These are phyloP conservation scores for Probosciger aterrimus DNA, from an alignment of 2,113 vertebrate genomes.

Conservation along the genomic window DNA sequence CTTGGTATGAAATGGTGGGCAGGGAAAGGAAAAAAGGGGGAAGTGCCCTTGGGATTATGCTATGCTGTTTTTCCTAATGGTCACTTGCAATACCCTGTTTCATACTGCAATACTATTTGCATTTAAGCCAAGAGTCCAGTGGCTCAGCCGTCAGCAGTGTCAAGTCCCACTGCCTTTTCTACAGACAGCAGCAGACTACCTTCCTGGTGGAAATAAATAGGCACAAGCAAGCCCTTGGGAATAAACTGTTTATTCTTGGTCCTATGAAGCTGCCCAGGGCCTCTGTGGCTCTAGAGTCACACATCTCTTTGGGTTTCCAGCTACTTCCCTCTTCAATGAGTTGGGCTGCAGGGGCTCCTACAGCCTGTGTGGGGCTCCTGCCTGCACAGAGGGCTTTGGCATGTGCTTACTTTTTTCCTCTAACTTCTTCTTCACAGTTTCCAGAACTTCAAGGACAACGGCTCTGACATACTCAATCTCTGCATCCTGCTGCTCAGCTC, in stretches of 20 bases:
- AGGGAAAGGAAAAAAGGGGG: not conserved
- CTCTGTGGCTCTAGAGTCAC: not conserved
- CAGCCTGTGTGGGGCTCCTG: not conserved
- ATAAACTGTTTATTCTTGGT: not conserved
- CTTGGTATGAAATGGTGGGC: not conserved
- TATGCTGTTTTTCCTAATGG: fast-evolving
- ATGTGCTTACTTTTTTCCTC: not conserved
- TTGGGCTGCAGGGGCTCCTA: not conserved
- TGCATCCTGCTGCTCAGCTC: not conserved
- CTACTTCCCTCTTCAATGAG: not conserved
- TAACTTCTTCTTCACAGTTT: not conserved
- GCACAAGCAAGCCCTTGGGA: not conserved
- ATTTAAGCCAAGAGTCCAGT: not conserved
- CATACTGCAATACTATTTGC: not conserved
- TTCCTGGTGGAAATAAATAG: not conserved
- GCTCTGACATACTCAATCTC: not conserved
- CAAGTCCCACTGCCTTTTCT: not conserved
- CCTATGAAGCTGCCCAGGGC: not conserved
- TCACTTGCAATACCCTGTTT: not conserved
- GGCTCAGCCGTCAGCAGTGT: not conserved
- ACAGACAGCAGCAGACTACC: not conserved
- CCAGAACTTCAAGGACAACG: not conserved
- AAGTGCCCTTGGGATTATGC: not conserved
- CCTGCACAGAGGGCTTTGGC: not conserved
- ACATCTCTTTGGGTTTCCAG: not conserved